Conservation (phyloP, 2,888 invertebrate species). For the Habroteleia sp. region DNA sequence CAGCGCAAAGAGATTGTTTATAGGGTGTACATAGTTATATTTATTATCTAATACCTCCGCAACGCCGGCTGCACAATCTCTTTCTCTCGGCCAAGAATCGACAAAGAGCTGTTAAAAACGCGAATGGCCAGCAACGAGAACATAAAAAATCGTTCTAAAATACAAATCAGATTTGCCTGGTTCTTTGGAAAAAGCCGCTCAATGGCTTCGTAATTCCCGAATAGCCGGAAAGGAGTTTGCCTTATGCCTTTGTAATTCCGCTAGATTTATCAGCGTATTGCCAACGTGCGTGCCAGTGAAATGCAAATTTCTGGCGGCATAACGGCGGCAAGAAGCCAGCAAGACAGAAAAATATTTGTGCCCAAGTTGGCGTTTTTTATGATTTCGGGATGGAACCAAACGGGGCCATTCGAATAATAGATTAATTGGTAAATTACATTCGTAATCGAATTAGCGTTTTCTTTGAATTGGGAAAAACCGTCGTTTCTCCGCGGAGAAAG, state of each 20-base stretch:
- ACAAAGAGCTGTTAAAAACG: not conserved
- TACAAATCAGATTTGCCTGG: not conserved
- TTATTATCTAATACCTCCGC: constrained; percentile 32
- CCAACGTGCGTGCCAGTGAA: too few species aligned
- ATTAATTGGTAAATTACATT: too few species aligned
- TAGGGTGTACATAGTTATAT: constrained; percentile 38
- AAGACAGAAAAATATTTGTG: too few species aligned
- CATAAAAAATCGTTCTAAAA: not conserved
- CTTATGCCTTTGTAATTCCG: too few species aligned
- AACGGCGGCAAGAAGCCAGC: too few species aligned
- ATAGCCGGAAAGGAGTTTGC: too few species aligned
- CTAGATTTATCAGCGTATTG: too few species aligned
- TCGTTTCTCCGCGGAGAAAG: constrained; percentile 63
- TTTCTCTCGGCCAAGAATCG: constrained; percentile 19
- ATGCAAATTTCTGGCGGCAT: too few species aligned
- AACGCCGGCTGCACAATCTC: constrained; percentile 19
- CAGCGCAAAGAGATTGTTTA: constrained; percentile 32
- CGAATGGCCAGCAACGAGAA: not conserved
- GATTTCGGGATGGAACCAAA: too few species aligned
- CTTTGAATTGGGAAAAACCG: constrained; percentile 48
- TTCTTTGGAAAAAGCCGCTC: constrained; percentile 7
- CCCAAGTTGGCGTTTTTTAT: too few species aligned
- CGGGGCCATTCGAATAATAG: too few species aligned
- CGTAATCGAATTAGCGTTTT: constrained; percentile 43
- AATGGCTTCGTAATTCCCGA: too few species aligned